Base-by-base conservation (phyloP, 53 echinoderm and acorn worm genomes). In the Luidia sarsii region DNA sequence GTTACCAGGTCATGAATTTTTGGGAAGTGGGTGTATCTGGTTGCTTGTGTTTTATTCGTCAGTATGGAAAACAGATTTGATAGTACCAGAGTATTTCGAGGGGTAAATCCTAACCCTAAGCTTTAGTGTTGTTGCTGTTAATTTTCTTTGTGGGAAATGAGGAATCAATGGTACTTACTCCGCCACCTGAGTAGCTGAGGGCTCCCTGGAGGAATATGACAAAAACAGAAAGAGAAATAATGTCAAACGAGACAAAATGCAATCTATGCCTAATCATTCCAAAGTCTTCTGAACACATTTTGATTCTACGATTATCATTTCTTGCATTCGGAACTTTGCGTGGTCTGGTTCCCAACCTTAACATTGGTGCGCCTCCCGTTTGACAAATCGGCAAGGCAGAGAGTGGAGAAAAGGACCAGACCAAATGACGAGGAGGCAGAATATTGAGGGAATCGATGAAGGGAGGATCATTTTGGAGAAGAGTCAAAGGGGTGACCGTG, bases 111-210 rank as follows among this genome's bases (percentile, higher is more conserved):
- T 46, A n/a, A 10, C 15, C 46, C 46, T 8, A 8, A 8, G 15
- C 15, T 15, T 46, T 46, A 8, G 46, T 46, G 15, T 15, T 10
- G 15, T 10, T 46, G 8, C 8, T 46, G 46, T 10, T 15, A 46
- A 8, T 46, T 10, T 8, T 15, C 15, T 46, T 46, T 10, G 8
- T 10, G 46, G 46, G 30, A 31, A 15, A 68, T 18, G 18, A 18
- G 29, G 14, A 48, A 48, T 18, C 2, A 1, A 68, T 19, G 33
- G 20, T 32, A 27, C 77, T 77, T 45, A 77, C 77, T 31, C 60
- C 77, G 11, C 6, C 41, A 30, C 48, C 46, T 46, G 77, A 77
- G 61, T 77, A 77, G 77, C 77, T 77, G 33, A 77, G 59, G 38
- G 77, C 77, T 77, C 77, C 77, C 77, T 77, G 75, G 57, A 61